Evolutionary conservation across 2,888 invertebrate species (phyloP).

Genomic region (Drosophila melanosoma): DNA sequence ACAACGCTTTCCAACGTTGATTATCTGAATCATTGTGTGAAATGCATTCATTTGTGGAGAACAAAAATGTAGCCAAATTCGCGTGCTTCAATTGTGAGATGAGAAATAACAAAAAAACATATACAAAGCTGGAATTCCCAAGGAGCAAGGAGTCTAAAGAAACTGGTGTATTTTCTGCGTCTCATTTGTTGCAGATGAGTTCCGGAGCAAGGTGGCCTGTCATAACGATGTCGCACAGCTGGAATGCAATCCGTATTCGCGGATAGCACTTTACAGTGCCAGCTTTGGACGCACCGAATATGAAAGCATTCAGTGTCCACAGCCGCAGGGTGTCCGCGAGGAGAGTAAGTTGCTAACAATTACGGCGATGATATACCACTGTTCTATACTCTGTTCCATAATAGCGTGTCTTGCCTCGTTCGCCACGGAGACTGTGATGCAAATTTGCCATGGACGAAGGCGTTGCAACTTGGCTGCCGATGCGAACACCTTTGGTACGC

Average conservation of each 20-base stretch:
- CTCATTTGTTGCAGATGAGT: constrained; percentile 91
- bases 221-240: constrained; percentile 95
- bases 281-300: constrained; percentile 96
- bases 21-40: constrained; percentile 43
- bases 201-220: constrained; percentile 96
- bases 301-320: constrained; percentile 95
- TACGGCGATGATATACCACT: constrained; percentile 20
- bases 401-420: constrained; percentile 94
- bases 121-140: background rate
- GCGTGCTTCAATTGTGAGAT: background rate
- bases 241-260: constrained; percentile 93
- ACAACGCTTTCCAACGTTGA: constrained; percentile 55
- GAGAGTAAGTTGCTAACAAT: constrained; percentile 89
- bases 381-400: constrained; percentile 67
- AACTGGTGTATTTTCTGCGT: background rate
- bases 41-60: constrained; percentile 5
- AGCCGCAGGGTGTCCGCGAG: constrained; percentile 93
- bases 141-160: background rate
- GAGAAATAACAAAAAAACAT: too few relatives aligned
- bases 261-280: constrained; percentile 96
- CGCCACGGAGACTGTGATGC: constrained; percentile 95
- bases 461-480: constrained; percentile 93
- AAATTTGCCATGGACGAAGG: constrained; percentile 93
- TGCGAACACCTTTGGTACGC: constrained; percentile 92
- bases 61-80: background rate